A percentile compares a stretch with the other conserved stretches of the same genome.
phyloP scores from a whole-genome alignment of 2,888 invertebrate species.

The Synergus umbraculus region DNA sequence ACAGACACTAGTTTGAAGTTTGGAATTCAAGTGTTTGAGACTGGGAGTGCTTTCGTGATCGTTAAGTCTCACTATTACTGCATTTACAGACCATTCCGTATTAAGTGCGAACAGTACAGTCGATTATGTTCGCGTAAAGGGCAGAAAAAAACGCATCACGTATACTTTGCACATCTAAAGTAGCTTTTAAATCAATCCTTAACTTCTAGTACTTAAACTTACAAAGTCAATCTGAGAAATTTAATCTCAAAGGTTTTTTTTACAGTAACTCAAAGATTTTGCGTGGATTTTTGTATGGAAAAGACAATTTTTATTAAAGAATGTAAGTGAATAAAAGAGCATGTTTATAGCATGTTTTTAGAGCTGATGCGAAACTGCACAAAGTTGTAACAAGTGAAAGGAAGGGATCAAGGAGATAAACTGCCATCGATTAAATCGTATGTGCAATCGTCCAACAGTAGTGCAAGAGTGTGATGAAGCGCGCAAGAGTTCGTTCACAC shows the following conservation, averaged over 20 bases:
- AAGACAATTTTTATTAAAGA: background rate
- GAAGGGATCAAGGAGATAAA: conserved; percentile 28
- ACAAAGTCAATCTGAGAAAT: background rate
- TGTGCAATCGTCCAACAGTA: conserved; percentile 13
- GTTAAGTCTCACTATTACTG: conserved; percentile 28
- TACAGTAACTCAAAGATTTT: background rate
- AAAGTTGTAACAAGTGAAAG: background rate
- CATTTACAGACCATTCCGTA: conserved; percentile 18
- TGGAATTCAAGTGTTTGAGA: conserved; percentile 13
- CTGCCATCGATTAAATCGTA: conserved; percentile 45
- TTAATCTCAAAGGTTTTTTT: background rate
- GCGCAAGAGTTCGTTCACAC: conserved; percentile 43
- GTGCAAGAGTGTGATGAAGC: conserved; percentile 39
- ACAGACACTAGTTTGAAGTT: conserved; percentile 28
- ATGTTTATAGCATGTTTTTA: background rate
- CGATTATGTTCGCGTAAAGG: conserved; percentile 1
- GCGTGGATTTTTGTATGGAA: background rate
- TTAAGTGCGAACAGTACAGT: conserved; percentile 12
- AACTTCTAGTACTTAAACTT: background rate
- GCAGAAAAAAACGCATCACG: background rate
- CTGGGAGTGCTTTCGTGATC: conserved; percentile 17
- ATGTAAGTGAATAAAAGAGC: background rate
- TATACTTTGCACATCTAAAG: background rate
- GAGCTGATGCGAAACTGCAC: background rate
- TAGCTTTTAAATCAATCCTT: background rate